Evolutionary conservation across 1,140 invertebrate genomes (phyloP).

Genomic region (Lasioglossum baleicum): DNA sequence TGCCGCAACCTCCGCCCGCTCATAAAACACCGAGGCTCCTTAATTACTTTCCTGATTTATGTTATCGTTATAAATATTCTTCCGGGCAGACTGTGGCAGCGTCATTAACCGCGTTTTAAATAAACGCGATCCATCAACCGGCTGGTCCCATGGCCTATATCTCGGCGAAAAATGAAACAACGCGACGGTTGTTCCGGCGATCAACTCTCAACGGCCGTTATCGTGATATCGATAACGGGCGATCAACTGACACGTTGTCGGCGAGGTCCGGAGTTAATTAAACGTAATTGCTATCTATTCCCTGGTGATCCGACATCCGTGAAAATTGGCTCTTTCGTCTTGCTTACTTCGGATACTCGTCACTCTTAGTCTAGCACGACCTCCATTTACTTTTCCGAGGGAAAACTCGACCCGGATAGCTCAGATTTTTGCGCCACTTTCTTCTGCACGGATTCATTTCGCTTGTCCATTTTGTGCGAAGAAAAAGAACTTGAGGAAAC

Average conservation of each 20-base stretch:
- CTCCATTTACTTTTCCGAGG: background rate
- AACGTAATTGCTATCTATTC: slow-evolving; percentile 55
- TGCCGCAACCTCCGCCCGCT: background rate
- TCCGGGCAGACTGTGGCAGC: background rate
- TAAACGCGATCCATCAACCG: background rate
- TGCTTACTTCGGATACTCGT: slow-evolving; percentile 38
- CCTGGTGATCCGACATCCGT: slow-evolving; percentile 29
- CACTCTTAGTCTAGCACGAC: slow-evolving; percentile 6
- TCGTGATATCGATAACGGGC: slow-evolving; percentile 4
- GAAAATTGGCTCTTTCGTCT: slow-evolving; percentile 56
- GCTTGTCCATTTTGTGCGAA: too few species aligned
- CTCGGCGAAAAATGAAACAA: too few species aligned
- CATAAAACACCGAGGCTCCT: slow-evolving; percentile 39
- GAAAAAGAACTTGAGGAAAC: too few species aligned
- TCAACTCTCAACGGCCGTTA: too few species aligned
- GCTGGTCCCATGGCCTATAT: too few species aligned
- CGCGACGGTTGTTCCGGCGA: background rate
- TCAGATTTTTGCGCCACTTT: background rate
- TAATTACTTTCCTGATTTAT: slow-evolving; percentile 40
- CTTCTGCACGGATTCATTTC: background rate
- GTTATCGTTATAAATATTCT: slow-evolving; percentile 26
- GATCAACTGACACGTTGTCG: slow-evolving; percentile 35
- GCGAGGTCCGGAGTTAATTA: slow-evolving; percentile 49
- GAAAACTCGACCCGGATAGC: background rate
- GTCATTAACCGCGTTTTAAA: slow-evolving; percentile 18